Conservation (phyloP, 2,797 vertebrate species). For the Trachurus trachurus region DNA sequence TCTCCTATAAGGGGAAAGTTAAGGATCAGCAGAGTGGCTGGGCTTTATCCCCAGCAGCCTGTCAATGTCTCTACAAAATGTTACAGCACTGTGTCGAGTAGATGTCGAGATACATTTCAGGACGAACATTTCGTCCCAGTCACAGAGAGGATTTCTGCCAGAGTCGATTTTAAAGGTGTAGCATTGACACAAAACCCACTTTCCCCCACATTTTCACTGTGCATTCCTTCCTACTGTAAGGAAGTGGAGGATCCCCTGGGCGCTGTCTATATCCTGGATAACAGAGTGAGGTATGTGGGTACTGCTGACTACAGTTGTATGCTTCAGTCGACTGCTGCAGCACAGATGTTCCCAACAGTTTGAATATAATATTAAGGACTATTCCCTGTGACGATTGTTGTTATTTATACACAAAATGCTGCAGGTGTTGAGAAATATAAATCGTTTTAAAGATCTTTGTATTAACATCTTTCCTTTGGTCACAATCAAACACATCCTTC, state of each 20-base stretch:
- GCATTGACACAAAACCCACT: not conserved
- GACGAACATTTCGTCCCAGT: not conserved
- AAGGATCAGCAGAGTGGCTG: not conserved
- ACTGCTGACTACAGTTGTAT: constrained; percentile 6
- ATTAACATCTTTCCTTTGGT: not conserved
- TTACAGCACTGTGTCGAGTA: no score
- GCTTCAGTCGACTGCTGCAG: not conserved
- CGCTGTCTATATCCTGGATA: not conserved
- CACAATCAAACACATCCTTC: not conserved
- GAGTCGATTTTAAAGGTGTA: not conserved
- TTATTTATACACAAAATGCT: no score
- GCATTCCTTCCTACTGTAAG: constrained; percentile 1
- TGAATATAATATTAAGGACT: no score
- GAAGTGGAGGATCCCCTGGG: not conserved
- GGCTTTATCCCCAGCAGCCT: not conserved
- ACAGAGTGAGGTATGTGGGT: not conserved
- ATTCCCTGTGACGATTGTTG: no score
- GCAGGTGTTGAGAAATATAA: no score
- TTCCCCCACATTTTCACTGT: not conserved
- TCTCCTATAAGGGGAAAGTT: not conserved
- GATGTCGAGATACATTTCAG: no score
- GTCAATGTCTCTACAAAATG: no score
- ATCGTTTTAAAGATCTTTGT: not conserved
- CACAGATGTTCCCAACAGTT: no score
- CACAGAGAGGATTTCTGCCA: no score